Conservation (phyloP, 2,888 invertebrate genomes). For the Agrochola litura region DNA sequence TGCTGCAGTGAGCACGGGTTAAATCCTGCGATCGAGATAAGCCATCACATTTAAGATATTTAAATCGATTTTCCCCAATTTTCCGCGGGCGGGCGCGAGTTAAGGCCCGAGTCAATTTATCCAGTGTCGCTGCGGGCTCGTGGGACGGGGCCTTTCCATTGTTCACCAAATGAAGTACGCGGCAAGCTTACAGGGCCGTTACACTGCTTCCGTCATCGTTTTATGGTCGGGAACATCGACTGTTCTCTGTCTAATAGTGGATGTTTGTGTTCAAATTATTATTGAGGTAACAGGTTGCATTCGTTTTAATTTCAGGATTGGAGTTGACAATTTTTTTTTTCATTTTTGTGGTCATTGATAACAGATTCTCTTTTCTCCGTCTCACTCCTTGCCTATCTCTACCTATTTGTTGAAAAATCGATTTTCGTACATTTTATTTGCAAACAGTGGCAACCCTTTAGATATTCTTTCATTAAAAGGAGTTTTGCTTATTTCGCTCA, state of each 20-base stretch:
- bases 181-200: conserved; percentile 82
- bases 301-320: background rate
- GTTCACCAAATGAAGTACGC: conserved; percentile 89
- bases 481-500: conserved; percentile 86
- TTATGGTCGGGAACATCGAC: conserved; percentile 71
- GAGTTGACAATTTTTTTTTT: background rate
- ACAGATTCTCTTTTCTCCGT: background rate
- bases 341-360: background rate
- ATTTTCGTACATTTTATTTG: conserved; percentile 24
- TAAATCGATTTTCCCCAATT: conserved; percentile 90
- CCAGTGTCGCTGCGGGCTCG: conserved; percentile 84
- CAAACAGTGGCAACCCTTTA: conserved; percentile 75
- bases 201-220: conserved; percentile 82
- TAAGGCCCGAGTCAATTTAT: conserved; percentile 88
- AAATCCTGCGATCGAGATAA: conserved; percentile 85
- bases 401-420: conserved; percentile 4
- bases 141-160: conserved; percentile 83
- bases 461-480: conserved; percentile 84
- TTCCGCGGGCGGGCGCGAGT: conserved; percentile 87
- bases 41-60: conserved; percentile 89
- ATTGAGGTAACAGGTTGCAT: conserved; percentile 24
- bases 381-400: background rate
- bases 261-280: conserved; percentile 36
- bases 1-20: conserved; percentile 73
- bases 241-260: conserved; percentile 60